These are phyloP conservation scores for Pseudobourletiella spinata DNA, from an alignment of 1,140 invertebrate genomes.

Conservation along the genomic window DNA sequence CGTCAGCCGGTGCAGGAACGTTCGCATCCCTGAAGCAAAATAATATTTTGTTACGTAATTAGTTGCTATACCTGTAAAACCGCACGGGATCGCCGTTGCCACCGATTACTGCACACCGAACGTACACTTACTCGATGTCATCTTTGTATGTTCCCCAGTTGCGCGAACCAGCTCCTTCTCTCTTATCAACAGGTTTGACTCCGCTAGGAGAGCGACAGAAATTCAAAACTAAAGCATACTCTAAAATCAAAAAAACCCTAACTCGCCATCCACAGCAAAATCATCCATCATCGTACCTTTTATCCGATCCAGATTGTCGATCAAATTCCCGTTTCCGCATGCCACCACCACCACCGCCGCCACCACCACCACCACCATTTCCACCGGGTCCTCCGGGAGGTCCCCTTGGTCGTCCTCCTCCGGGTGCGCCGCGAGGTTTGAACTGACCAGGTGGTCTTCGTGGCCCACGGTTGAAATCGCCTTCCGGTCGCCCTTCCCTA, in stretches of 20 bases:
- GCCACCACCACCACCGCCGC: conserved; percentile 51
- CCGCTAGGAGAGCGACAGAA: too few species aligned
- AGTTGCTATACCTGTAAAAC: too few species aligned
- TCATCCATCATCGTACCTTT: conserved; percentile 57
- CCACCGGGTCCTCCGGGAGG: conserved; percentile 43
- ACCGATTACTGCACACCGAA: too few species aligned
- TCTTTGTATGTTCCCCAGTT: conserved; percentile 93
- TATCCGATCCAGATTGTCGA: conserved; percentile 86
- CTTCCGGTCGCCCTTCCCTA: conserved; percentile 31
- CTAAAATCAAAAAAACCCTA: not conserved
- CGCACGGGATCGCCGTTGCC: too few species aligned
- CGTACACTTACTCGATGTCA: conserved; percentile 63
- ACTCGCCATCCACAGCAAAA: not conserved
- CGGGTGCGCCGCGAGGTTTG: conserved; percentile 38
- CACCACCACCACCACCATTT: conserved; percentile 41
- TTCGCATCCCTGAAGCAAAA: conserved; percentile 13
- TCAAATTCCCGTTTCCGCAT: conserved; percentile 85
- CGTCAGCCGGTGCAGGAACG: conserved; percentile 26
- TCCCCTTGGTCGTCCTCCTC: conserved; percentile 39
- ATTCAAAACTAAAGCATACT: conserved; percentile 42
- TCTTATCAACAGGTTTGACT: conserved; percentile 86
- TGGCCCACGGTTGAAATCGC: conserved; percentile 26
- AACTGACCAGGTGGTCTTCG: conserved; percentile 35
- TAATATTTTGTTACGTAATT: too few species aligned
- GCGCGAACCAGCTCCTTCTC: conserved; percentile 83